Evolutionary conservation across 2,797 vertebrate species (phyloP).

Genomic region (Gambusia yucatana): DNA sequence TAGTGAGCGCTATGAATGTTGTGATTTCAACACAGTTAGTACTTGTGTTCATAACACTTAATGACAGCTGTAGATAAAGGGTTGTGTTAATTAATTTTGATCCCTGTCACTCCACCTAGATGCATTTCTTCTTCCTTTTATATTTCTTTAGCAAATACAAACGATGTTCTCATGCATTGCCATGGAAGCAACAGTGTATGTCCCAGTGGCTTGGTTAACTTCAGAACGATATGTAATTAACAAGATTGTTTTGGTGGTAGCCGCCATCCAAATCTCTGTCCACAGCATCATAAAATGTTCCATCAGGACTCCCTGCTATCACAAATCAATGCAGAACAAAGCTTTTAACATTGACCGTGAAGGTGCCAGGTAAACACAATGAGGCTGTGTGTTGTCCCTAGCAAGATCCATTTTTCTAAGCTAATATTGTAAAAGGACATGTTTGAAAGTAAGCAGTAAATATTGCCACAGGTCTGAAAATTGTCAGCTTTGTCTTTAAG

Average conservation of each 20-base stretch:
- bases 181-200: not conserved
- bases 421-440: not conserved
- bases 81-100: conserved; percentile 37
- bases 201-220: not conserved
- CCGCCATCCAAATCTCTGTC: not conserved
- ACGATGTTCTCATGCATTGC: conserved; percentile 8
- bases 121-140: conserved; percentile 12
- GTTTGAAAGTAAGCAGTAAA: not conserved
- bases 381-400: not conserved
- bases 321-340: conserved; percentile 9
- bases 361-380: not conserved
- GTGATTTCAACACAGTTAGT: conserved; percentile 7
- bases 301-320: not conserved
- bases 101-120: conserved; percentile 25
- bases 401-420: not conserved
- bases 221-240: not conserved
- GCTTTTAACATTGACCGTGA: not conserved
- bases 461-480: not conserved
- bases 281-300: conserved; percentile 1
- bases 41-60: conserved; percentile 25
- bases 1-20: not conserved
- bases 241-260: not conserved
- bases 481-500: not conserved
- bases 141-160: conserved; percentile 34
- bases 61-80: conserved; percentile 23